Conservation (phyloP, 2,888 invertebrate species). For the Herminia tarsipennalis region DNA sequence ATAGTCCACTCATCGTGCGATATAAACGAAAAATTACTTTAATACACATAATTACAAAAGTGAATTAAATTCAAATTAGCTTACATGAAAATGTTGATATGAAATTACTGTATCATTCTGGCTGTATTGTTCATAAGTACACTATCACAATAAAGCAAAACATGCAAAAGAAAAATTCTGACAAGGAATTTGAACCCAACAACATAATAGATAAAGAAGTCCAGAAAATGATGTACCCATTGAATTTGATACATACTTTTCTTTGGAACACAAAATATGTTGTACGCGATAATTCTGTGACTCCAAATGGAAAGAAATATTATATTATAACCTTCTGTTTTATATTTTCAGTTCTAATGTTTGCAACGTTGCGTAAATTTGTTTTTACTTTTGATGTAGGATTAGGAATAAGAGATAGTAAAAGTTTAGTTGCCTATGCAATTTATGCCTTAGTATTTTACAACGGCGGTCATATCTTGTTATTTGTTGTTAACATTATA, state of each 20-base stretch:
- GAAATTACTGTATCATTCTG: too few relatives aligned
- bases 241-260: constrained; percentile 16
- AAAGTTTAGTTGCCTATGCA: neutral
- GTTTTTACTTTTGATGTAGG: neutral
- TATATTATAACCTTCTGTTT: neutral
- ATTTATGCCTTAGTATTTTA: neutral
- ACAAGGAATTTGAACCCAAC: constrained; percentile 18
- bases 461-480: neutral
- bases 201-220: constrained; percentile 26
- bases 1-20: too few relatives aligned
- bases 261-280: constrained; percentile 21
- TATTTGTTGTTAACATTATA: constrained; percentile 1
- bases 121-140: too few relatives aligned
- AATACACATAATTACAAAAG: too few relatives aligned
- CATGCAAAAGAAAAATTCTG: too few relatives aligned
- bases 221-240: constrained; percentile 15
- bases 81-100: too few relatives aligned
- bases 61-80: too few relatives aligned
- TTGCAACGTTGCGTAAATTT: neutral
- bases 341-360: neutral
- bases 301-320: constrained; percentile 5
- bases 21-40: too few relatives aligned
- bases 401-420: neutral
- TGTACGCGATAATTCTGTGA: constrained; percentile 17
- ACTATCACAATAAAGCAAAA: too few relatives aligned